Base-by-base conservation (phyloP, 2,113 vertebrate genomes). In the Seriola aureovittata region DNA sequence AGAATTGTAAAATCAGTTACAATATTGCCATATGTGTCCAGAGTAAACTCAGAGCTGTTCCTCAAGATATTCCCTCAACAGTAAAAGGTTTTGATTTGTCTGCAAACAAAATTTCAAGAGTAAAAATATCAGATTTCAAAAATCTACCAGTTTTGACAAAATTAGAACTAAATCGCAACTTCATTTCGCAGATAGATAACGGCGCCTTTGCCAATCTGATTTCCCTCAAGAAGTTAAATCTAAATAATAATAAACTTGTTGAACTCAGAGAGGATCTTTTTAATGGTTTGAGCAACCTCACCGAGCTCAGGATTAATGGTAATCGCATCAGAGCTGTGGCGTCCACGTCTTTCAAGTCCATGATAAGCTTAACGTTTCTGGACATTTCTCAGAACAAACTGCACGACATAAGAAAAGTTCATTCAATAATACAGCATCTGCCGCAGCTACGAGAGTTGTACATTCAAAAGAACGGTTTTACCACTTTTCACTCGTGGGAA, bases 301-400 rank as follows among this genome's bases (percentile, higher is more conserved):
- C 11, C 1, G 81, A 80, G 13, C 76, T 95, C 3, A 65, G 81
- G 50, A 34, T 95, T 1, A 17, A 1, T 1, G 1, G 12, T 3
- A 95, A 95, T 40, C 0, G 0, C 0, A 93, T 95, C 42, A 36
- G 13, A 17, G 8, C 1, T 0, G 54, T 95, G 58, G 21, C 77
- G 0, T 12, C 83, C 2, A 71, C 59, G 3, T 54, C 90, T 11
- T 94, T 95, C 23, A 62, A 60, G 59, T 21, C 88, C 0, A 42
- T 94, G 71, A 58, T 8, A 1, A 93, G 84, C 36, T 76, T 95
- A 8, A 85, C 12, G 0, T 0, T 88, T 19, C 38, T 95, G 48
- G 89, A 93, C 52, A 40, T 95, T 21, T 91, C 86, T 23, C 1
- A 38, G 3, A 95, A 94, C 75, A 70, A 50, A 1, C 65, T 94